Conservation (phyloP, 2,113 vertebrate genomes). For the Xenotilapia flavipinnis region DNA sequence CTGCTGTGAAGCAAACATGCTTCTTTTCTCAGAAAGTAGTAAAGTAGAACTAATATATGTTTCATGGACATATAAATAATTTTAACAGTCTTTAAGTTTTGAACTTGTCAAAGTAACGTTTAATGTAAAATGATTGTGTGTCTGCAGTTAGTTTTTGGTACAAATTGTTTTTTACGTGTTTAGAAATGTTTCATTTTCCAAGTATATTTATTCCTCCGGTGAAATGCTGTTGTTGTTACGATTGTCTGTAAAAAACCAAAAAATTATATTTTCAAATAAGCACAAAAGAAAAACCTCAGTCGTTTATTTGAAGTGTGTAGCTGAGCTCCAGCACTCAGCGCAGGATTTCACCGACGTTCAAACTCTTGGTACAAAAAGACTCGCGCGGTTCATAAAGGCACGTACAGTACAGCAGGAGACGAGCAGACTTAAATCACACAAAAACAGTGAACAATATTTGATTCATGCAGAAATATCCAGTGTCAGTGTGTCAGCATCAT, state of each 20-base stretch:
- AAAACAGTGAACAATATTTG: background rate
- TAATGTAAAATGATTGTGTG: background rate
- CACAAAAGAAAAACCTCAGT: background rate
- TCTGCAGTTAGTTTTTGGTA: background rate
- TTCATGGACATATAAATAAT: background rate
- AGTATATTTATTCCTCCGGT: background rate
- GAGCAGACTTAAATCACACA: background rate
- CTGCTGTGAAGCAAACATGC: background rate
- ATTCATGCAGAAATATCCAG: background rate
- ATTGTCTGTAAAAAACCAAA: background rate
- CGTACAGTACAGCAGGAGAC: background rate
- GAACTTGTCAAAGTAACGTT: constrained; percentile 16
- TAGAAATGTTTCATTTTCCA: background rate
- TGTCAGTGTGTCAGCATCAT: background rate
- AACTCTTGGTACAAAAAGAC: constrained; percentile 1
- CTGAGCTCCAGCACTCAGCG: background rate
- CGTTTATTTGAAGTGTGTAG: constrained; percentile 21
- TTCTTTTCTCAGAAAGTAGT: background rate
- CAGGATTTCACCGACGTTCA: background rate
- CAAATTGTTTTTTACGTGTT: constrained; percentile 21
- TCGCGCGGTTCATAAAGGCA: background rate
- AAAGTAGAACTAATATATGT: background rate
- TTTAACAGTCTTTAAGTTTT: background rate
- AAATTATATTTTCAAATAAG: constrained; percentile 44
- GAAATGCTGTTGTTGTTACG: background rate